Evolutionary conservation across 2,797 vertebrate genomes (phyloP).

Genomic region (Rachycentron canadum): DNA sequence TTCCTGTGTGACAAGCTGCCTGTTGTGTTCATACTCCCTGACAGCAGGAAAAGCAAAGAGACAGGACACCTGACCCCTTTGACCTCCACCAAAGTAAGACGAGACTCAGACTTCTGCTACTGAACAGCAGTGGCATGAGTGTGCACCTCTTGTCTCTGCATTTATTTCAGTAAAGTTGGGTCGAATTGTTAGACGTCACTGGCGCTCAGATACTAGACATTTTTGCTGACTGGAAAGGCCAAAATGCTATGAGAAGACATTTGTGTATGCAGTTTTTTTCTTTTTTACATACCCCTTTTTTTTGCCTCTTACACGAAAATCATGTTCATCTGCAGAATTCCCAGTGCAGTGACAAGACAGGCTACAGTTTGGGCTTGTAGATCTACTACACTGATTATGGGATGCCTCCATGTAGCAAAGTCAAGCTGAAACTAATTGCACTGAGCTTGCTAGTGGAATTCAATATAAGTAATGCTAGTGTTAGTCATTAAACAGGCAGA

Average conservation of each 20-base stretch:
- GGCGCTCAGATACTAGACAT: not conserved
- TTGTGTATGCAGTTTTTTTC: slow-evolving; percentile 9
- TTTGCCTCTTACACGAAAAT: not conserved
- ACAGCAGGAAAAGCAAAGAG: slow-evolving; percentile 70
- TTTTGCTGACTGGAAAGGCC: slow-evolving; percentile 25
- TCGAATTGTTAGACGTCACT: not conserved
- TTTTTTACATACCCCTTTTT: not conserved
- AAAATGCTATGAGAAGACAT: slow-evolving; percentile 7
- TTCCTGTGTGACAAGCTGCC: slow-evolving; percentile 70
- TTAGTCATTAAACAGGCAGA: not conserved
- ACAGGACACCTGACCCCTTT: slow-evolving; percentile 61
- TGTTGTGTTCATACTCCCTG: slow-evolving; percentile 55
- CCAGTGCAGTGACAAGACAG: not conserved
- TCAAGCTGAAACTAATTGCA: not conserved
- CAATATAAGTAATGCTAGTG: not conserved
- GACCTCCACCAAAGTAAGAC: slow-evolving; percentile 66
- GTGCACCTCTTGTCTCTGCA: slow-evolving; percentile 30
- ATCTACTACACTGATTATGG: not conserved
- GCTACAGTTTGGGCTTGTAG: not conserved
- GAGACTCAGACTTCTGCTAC: slow-evolving; percentile 49
- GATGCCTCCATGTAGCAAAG: not conserved
- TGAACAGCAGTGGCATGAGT: slow-evolving; percentile 42
- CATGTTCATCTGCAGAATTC: slow-evolving; percentile 13
- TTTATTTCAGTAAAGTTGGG: slow-evolving; percentile 43
- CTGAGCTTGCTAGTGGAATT: not conserved